These are phyloP conservation scores for Cylloceria caligata DNA, from an alignment of 2,888 invertebrate species.

Conservation along the genomic window DNA sequence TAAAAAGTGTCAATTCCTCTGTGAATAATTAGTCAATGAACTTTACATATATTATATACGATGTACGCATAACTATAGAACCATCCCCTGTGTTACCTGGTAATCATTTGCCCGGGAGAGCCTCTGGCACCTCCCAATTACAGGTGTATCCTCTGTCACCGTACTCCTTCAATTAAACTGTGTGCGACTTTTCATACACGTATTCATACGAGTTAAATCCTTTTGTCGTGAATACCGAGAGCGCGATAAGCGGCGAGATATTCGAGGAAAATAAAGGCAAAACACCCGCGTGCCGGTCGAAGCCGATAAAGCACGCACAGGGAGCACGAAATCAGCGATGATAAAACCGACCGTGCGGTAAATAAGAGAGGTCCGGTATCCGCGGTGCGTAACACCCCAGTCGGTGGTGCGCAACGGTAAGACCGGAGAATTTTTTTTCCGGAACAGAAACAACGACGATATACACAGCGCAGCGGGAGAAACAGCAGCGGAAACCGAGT, in stretches of 20 bases:
- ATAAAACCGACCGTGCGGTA: slow-evolving; percentile 10
- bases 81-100: slow-evolving; percentile 59
- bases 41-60: too few relatives aligned
- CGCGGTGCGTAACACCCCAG: slow-evolving; percentile 14
- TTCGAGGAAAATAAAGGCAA: not conserved
- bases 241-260: not conserved
- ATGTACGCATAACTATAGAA: not conserved
- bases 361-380: slow-evolving; percentile 41
- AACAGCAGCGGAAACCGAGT: slow-evolving; percentile 61
- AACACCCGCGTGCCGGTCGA: slow-evolving; percentile 10
- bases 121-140: slow-evolving; percentile 67
- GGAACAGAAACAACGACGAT: not conserved
- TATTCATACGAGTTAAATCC: not conserved
- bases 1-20: not conserved
- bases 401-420: not conserved
- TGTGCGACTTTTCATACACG: not conserved
- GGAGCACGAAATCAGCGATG: not conserved
- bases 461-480: not conserved
- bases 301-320: not conserved
- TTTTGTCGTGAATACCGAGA: not conserved
- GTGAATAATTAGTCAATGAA: too few relatives aligned
- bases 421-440: not conserved
- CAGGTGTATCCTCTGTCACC: slow-evolving; percentile 60
- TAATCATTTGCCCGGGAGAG: slow-evolving; percentile 69
- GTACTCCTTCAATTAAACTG: slow-evolving; percentile 28